phyloP scores from a whole-genome alignment of 2,888 invertebrate genomes.

The Ectemnius lituratus region DNA sequence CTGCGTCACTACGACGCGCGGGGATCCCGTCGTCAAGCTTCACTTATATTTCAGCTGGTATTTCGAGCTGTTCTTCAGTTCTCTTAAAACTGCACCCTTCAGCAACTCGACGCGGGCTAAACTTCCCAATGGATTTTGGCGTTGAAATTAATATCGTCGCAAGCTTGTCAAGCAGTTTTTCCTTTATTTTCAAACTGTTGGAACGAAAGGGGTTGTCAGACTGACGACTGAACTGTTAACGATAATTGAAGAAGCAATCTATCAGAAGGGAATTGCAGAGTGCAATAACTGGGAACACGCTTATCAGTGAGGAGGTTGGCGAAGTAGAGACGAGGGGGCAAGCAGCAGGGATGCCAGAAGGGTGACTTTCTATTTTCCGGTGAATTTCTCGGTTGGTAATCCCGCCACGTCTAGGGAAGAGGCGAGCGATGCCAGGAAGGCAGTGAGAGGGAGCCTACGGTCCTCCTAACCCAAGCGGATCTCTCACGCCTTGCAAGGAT shows the following conservation, averaged over 20 bases:
- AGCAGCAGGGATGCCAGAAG: background rate
- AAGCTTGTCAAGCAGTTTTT: too few species aligned
- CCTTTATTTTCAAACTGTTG: too few species aligned
- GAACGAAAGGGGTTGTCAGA: too few species aligned
- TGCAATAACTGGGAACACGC: constrained; percentile 43
- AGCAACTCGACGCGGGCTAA: too few species aligned
- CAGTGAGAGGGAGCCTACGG: constrained; percentile 17
- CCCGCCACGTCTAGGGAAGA: constrained; percentile 70
- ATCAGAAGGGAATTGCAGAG: constrained; percentile 61
- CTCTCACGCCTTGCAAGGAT: constrained; percentile 66
- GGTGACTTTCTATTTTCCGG: constrained; percentile 64
- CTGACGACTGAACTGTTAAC: too few species aligned
- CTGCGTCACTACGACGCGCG: constrained; percentile 26
- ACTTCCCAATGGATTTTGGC: too few species aligned
- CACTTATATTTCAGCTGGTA: constrained; percentile 35
- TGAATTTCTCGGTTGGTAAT: constrained; percentile 71
- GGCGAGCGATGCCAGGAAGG: constrained; percentile 26
- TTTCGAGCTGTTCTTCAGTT: constrained; percentile 26
- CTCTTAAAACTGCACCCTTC: constrained; percentile 32
- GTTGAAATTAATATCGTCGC: too few species aligned
- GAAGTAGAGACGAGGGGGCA: background rate
- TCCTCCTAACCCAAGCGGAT: constrained; percentile 66
- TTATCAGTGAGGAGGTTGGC: constrained; percentile 41
- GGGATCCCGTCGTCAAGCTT: constrained; percentile 43
- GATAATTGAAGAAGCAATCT: constrained; percentile 47